phyloP scores from a whole-genome alignment of 2,888 invertebrate species.

The Homarus gammarus region DNA sequence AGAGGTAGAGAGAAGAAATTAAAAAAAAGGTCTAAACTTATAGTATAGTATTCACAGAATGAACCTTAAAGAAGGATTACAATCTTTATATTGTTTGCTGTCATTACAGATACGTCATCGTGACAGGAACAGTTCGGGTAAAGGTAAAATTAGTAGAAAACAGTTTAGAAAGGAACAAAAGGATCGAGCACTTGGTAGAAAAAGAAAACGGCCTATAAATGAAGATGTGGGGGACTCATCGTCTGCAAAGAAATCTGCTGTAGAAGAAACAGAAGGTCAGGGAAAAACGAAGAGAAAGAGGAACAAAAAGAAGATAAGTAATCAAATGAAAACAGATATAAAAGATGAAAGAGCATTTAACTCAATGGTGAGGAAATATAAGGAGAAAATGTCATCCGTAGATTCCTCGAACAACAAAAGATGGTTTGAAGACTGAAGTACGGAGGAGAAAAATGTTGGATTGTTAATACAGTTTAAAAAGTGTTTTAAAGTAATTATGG shows the following conservation, averaged over 20 bases:
- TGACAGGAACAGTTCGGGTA: background rate
- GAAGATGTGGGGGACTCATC: background rate
- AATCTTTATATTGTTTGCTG: too few species aligned
- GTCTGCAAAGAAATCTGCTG: background rate
- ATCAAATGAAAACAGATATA: conserved; percentile 28
- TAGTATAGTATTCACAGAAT: too few species aligned
- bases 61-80: too few species aligned
- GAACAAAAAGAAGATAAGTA: conserved; percentile 37
- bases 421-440: conserved; percentile 61
- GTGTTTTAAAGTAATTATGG: too few species aligned
- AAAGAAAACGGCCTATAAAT: conserved; percentile 26
- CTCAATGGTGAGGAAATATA: conserved; percentile 56
- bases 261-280: conserved; percentile 26
- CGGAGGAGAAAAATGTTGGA: background rate
- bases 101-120: conserved; percentile 25
- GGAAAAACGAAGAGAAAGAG: conserved; percentile 12
- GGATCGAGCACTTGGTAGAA: conserved; percentile 35
- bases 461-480: background rate
- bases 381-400: conserved; percentile 56
- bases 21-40: too few species aligned
- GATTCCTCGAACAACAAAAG: conserved; percentile 16
- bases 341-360: conserved; percentile 51
- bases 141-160: conserved; percentile 45
- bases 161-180: conserved; percentile 26
- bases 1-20: too few species aligned